Percentiles rank a stretch among this genome's conserved stretches.
These are phyloP conservation scores for Chionis minor DNA, from an alignment of 2,113 vertebrate genomes.

Conservation along the genomic window DNA sequence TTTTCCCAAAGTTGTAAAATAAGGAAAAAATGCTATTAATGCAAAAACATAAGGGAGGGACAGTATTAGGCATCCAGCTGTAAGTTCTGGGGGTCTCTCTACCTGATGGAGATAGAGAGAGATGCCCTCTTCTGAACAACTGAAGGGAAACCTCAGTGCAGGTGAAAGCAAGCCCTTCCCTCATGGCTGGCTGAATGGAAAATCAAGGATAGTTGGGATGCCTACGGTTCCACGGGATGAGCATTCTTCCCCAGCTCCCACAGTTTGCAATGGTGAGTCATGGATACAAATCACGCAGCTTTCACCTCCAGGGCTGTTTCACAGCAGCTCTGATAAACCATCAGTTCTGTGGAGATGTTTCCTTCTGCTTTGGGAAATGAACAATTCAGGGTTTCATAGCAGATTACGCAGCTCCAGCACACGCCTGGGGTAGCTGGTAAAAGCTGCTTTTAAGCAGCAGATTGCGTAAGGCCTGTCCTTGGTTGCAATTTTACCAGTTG, in stretches of 20 bases:
- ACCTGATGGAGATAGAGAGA: neutral
- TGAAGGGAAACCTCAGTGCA: neutral
- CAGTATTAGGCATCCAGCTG: neutral
- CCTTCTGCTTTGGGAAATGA: too few relatives aligned
- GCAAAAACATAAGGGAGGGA: neutral
- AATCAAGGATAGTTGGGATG: fast-evolving
- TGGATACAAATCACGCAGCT: fast-evolving
- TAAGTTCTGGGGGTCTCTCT: neutral
- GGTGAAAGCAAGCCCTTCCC: neutral
- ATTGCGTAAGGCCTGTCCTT: neutral
- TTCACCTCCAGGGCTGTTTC: neutral
- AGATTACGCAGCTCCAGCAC: fast-evolving
- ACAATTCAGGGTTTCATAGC: neutral
- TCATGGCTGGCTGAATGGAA: fast-evolving
- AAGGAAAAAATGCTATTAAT: neutral
- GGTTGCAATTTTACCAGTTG: neutral
- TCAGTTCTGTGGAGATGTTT: neutral
- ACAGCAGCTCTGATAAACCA: neutral
- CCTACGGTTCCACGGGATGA: neutral
- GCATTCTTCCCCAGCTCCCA: neutral
- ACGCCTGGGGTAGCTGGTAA: neutral
- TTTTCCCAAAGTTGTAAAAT: neutral
- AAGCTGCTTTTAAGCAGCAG: neutral
- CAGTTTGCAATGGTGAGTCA: neutral
- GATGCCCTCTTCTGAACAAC: neutral